Conservation (phyloP, 2,113 vertebrate genomes). For the Chelonoidis abingdonii region DNA sequence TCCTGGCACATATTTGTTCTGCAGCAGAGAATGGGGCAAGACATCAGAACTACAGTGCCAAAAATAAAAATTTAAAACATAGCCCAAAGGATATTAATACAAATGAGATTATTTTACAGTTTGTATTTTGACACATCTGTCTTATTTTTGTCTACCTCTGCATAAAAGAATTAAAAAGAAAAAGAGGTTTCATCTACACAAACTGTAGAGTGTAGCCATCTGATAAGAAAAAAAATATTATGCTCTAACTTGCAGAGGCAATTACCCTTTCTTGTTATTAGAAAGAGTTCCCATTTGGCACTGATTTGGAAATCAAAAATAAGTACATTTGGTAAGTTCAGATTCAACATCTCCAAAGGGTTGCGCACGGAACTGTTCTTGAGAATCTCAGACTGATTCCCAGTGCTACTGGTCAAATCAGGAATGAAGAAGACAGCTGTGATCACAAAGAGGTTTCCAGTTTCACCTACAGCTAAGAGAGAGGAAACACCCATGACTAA, state of each 20-base stretch:
- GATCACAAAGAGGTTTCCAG: neutral
- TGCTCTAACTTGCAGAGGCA: neutral
- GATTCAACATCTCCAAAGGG: neutral
- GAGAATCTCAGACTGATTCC: neutral
- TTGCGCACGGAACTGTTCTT: neutral
- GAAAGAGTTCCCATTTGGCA: neutral
- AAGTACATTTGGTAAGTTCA: neutral
- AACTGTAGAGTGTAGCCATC: neutral
- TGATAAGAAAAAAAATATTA: neutral
- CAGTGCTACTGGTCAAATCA: neutral
- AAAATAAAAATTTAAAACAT: constrained; percentile 23
- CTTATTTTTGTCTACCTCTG: constrained; percentile 34
- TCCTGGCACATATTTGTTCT: neutral
- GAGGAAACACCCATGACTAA: neutral
- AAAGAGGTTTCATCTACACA: neutral
- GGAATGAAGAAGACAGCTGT: neutral
- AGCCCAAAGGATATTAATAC: constrained; percentile 16
- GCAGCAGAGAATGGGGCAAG: neutral
- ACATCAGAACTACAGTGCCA: neutral
- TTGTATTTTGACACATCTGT: neutral
- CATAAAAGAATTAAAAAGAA: neutral
- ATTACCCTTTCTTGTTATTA: neutral
- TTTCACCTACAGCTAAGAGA: neutral
- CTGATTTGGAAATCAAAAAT: neutral
- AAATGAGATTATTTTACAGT: neutral